Conservation (phyloP, 2,888 invertebrate genomes). For the Cephus sareptanus region DNA sequence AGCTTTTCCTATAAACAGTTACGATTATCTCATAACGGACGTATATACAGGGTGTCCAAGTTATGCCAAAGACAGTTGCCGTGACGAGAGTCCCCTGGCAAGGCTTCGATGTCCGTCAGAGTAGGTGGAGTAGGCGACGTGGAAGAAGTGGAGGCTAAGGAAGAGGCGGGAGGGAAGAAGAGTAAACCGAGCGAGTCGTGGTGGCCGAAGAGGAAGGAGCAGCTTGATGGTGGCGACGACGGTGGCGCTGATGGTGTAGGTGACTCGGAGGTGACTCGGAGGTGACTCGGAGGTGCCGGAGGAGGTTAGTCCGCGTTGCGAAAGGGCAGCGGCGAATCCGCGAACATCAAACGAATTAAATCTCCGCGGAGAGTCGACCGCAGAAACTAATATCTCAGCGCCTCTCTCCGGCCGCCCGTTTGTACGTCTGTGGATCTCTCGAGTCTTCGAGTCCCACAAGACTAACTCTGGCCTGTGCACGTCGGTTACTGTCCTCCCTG, state of each 20-base stretch:
- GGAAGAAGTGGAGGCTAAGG: not conserved
- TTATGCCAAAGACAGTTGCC: not conserved
- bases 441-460: constrained; percentile 1
- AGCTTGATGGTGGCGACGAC: not conserved
- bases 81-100: not conserved
- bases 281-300: not conserved
- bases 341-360: constrained; percentile 67
- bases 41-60: not conserved
- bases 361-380: constrained; percentile 64
- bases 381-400: constrained; percentile 65
- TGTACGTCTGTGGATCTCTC: constrained; percentile 29
- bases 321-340: constrained; percentile 59
- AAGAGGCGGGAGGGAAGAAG: not conserved
- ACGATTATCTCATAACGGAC: not conserved
- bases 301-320: constrained; percentile 8
- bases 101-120: not conserved
- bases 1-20: not conserved
- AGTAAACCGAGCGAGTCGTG: not conserved
- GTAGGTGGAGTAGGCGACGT: not conserved
- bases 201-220: not conserved
- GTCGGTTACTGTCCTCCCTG: not conserved
- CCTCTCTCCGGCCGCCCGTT: constrained; percentile 36
- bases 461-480: not conserved
- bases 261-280: not conserved
- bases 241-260: not conserved